Evolutionary conservation across 2,888 invertebrate genomes (phyloP).

Genomic region (Hirtodrosophila cameraria): DNA sequence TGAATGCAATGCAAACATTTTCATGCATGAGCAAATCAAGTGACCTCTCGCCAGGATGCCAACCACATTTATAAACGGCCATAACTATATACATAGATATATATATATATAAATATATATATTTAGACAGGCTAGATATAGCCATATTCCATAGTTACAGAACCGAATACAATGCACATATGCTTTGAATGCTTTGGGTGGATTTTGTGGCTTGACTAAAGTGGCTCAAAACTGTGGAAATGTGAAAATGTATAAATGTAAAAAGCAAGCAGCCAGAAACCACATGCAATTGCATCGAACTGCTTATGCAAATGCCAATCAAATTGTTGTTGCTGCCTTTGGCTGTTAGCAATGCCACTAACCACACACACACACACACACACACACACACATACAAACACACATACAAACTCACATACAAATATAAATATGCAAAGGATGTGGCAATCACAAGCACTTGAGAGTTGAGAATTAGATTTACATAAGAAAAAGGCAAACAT

Average conservation of each 20-base stretch:
- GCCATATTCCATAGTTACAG: slow-evolving; percentile 3
- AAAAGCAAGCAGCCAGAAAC: slow-evolving; percentile 26
- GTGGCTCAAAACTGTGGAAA: slow-evolving; percentile 25
- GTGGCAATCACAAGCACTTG: slow-evolving; percentile 45
- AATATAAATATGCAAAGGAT: slow-evolving; percentile 42
- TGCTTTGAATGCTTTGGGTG: slow-evolving; percentile 7
- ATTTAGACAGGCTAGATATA: no score
- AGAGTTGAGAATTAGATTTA: slow-evolving; percentile 36
- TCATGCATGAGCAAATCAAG: slow-evolving; percentile 73
- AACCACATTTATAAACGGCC: slow-evolving; percentile 54
- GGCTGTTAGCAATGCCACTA: slow-evolving; percentile 19
- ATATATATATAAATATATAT: no score
- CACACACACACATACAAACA: not conserved
- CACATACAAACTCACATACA: no score
- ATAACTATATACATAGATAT: slow-evolving; percentile 50
- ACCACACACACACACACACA: slow-evolving; percentile 5
- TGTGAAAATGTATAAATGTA: no score
- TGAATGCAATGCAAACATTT: slow-evolving; percentile 68
- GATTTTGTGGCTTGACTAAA: slow-evolving; percentile 3
- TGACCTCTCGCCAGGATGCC: slow-evolving; percentile 45
- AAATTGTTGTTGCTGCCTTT: slow-evolving; percentile 61
- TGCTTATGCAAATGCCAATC: slow-evolving; percentile 80
- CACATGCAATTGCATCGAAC: slow-evolving; percentile 72
- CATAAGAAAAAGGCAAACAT: slow-evolving; percentile 57
- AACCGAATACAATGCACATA: slow-evolving; percentile 13